Evolutionary conservation across 1,140 invertebrate genomes (phyloP).

Genomic region (Cotesia chilonis): DNA sequence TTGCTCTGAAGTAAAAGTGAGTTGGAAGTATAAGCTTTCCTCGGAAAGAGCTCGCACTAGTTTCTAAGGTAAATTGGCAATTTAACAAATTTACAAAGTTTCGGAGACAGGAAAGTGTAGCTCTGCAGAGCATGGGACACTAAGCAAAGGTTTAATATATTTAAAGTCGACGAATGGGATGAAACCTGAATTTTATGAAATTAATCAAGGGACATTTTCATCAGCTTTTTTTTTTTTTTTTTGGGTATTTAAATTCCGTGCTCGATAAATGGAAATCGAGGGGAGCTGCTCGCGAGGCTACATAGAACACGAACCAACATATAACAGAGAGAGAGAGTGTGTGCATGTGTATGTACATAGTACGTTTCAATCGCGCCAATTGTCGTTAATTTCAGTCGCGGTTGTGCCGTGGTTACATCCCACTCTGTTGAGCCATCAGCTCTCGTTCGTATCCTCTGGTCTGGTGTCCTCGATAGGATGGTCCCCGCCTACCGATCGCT

Average conservation of each 20-base stretch:
- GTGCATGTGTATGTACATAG: slow-evolving; percentile 11
- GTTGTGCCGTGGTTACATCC: slow-evolving; percentile 38
- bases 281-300: too few relatives aligned
- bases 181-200: not conserved
- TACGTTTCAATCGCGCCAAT: slow-evolving; percentile 43
- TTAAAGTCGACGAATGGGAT: too few relatives aligned
- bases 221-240: not conserved
- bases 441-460: slow-evolving; percentile 5
- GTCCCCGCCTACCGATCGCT: slow-evolving; percentile 22
- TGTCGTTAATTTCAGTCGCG: slow-evolving; percentile 43
- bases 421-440: slow-evolving; percentile 22
- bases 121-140: not conserved
- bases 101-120: slow-evolving; percentile 39
- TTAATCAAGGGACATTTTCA: not conserved
- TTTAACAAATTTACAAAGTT: slow-evolving; percentile 65
- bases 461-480: slow-evolving; percentile 10
- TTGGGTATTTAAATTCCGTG: not conserved
- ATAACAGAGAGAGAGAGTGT: slow-evolving; percentile 1
- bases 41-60: slow-evolving; percentile 49
- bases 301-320: not conserved
- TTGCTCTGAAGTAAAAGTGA: slow-evolving; percentile 18
- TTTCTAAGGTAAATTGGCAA: slow-evolving; percentile 63
- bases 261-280: slow-evolving; percentile 1
- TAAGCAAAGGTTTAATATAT: not conserved
- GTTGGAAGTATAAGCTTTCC: slow-evolving; percentile 28